These are phyloP conservation scores for Synergus laeviventris DNA, from an alignment of 2,888 invertebrate species.

Conservation along the genomic window DNA sequence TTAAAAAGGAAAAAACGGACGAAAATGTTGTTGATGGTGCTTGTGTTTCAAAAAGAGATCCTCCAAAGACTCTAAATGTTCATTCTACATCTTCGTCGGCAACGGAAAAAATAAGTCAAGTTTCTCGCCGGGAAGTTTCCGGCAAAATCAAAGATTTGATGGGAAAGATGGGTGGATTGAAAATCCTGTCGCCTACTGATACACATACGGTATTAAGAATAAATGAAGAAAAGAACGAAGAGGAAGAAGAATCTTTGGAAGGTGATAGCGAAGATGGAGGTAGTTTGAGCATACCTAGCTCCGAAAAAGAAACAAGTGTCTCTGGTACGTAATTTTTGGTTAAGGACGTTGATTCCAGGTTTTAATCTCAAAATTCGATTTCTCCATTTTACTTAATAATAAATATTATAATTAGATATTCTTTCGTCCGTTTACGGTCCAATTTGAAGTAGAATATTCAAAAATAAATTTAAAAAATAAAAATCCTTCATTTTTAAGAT, in stretches of 20 bases:
- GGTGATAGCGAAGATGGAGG: constrained; percentile 67
- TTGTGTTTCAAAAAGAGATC: constrained; percentile 60
- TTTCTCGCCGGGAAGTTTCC: constrained; percentile 63
- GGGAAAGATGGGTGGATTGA: constrained; percentile 71
- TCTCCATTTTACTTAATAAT: too few relatives aligned
- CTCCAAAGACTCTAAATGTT: constrained; percentile 68
- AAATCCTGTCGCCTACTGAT: constrained; percentile 71
- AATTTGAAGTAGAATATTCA: too few relatives aligned
- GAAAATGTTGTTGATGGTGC: constrained; percentile 40
- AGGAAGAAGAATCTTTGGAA: constrained; percentile 48
- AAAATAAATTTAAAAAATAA: too few relatives aligned
- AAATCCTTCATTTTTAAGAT: too few relatives aligned
- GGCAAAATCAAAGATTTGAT: constrained; percentile 71
- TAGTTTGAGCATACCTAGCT: constrained; percentile 61
- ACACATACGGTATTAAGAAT: constrained; percentile 65
- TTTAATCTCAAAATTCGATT: neutral
- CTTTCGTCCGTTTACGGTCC: too few relatives aligned
- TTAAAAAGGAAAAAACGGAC: neutral
- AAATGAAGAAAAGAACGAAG: constrained; percentile 61
- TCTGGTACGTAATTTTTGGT: constrained; percentile 54
- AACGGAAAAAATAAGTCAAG: constrained; percentile 57
- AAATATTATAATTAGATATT: too few relatives aligned
- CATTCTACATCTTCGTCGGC: constrained; percentile 49
- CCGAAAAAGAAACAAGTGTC: constrained; percentile 58
- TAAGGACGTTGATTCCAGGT: constrained; percentile 19